These are phyloP conservation scores for Odontamblyopus rebecca DNA, from an alignment of 2,797 vertebrate genomes.

Conservation along the genomic window DNA sequence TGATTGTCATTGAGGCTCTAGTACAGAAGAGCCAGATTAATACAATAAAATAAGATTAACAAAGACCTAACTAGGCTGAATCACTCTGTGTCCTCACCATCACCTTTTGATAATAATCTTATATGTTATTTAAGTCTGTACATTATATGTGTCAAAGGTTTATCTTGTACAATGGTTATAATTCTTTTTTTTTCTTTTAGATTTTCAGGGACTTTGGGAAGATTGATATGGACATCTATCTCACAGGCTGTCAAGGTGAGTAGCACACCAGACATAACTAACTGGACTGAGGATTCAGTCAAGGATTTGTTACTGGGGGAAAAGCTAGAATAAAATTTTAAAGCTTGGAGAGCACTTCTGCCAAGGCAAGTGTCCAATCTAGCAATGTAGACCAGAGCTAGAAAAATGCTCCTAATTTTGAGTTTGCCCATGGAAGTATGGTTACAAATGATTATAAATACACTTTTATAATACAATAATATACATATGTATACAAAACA, in stretches of 20 bases:
- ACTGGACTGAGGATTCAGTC: constrained; percentile 10
- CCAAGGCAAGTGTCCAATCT: background rate
- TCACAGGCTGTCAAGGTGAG: constrained; percentile 86
- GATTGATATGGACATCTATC: constrained; percentile 84
- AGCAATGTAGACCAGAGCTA: background rate
- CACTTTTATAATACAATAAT: no score
- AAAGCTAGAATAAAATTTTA: background rate
- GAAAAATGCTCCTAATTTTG: background rate
- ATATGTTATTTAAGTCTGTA: no score
- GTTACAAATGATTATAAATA: no score
- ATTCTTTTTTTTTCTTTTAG: constrained; percentile 59
- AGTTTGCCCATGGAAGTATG: constrained; percentile 6
- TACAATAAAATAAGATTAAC: background rate
- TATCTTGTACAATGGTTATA: background rate
- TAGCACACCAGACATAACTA: constrained; percentile 34
- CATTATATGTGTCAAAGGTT: background rate
- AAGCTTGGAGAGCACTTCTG: background rate
- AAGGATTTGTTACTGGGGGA: constrained; percentile 24
- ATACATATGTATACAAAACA: no score
- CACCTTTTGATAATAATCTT: background rate
- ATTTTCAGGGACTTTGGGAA: constrained; percentile 89
- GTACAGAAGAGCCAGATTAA: background rate
- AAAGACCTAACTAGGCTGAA: background rate
- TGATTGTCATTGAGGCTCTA: background rate
- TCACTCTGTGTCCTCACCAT: background rate